Conservation (phyloP, 2,888 invertebrate species). For the Patella ulyssiponensis region DNA sequence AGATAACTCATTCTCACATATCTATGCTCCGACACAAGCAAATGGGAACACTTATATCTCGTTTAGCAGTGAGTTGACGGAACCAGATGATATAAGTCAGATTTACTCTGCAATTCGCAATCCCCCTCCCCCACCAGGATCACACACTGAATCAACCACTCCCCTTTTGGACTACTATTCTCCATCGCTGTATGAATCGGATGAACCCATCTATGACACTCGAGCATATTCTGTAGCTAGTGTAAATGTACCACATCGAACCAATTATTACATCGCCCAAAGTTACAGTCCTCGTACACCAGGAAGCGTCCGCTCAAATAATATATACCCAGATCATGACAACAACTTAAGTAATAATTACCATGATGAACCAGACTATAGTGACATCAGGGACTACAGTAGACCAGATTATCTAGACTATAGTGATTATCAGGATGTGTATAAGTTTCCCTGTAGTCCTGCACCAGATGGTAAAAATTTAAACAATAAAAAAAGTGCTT, state of each 20-base stretch:
- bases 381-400: constrained; percentile 24
- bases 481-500: constrained; percentile 54
- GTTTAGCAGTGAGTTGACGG: constrained; percentile 59
- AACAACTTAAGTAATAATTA: constrained; percentile 1
- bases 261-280: constrained; percentile 24
- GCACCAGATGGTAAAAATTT: constrained; percentile 35
- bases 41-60: constrained; percentile 65
- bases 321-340: constrained; percentile 19
- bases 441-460: constrained; percentile 20
- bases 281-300: constrained; percentile 22
- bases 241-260: constrained; percentile 24
- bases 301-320: constrained; percentile 18
- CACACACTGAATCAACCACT: constrained; percentile 61
- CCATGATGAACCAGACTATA: constrained; percentile 13
- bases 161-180: constrained; percentile 59
- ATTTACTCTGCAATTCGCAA: constrained; percentile 42
- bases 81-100: constrained; percentile 54
- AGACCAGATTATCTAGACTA: constrained; percentile 31
- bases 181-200: constrained; percentile 42
- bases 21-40: constrained; percentile 21
- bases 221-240: constrained; percentile 30
- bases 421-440: constrained; percentile 25
- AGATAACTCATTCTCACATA: constrained; percentile 31
- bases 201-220: constrained; percentile 38
- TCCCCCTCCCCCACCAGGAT: constrained; percentile 47